Percentiles rank a stretch among this genome's conserved stretches.
phyloP scores from a whole-genome alignment of 2,797 vertebrate species.

The Cirrhinus mrigala region DNA sequence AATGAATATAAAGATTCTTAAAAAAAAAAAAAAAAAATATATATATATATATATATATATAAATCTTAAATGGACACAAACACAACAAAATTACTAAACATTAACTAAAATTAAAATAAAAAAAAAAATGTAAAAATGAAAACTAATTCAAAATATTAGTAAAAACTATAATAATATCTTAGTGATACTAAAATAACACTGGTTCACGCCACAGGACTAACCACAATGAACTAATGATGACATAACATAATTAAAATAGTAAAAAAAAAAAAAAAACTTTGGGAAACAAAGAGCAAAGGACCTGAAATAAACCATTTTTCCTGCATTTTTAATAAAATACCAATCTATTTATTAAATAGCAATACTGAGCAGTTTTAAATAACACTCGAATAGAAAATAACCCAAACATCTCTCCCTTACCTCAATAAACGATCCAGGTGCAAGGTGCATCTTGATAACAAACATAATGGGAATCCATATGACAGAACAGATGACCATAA shows the following conservation, averaged over 20 bases:
- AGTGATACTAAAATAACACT: neutral
- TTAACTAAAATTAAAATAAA: neutral
- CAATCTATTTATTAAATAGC: neutral
- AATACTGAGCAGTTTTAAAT: neutral
- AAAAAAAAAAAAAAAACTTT: no score
- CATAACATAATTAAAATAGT: neutral
- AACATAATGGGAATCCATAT: conserved; percentile 99
- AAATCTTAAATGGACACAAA: neutral
- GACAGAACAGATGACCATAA: conserved; percentile 96
- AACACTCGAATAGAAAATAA: neutral
- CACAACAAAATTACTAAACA: neutral
- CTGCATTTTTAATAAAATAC: neutral
- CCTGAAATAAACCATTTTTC: neutral
- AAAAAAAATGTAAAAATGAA: no score
- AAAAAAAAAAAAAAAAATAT: no score
- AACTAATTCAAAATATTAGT: neutral
- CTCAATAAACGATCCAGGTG: conserved; percentile 91
- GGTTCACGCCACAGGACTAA: neutral
- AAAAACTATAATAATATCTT: neutral
- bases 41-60: no score
- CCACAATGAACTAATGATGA: neutral
- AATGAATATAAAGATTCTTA: no score
- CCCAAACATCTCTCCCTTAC: conserved; percentile 73
- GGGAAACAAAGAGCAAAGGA: neutral
- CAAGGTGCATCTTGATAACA: conserved; percentile 95